A percentile compares a stretch with the other conserved stretches of the same genome.
Conservation (phyloP, 1,140 invertebrate species). For the Drosophila pseudoobscura region DNA sequence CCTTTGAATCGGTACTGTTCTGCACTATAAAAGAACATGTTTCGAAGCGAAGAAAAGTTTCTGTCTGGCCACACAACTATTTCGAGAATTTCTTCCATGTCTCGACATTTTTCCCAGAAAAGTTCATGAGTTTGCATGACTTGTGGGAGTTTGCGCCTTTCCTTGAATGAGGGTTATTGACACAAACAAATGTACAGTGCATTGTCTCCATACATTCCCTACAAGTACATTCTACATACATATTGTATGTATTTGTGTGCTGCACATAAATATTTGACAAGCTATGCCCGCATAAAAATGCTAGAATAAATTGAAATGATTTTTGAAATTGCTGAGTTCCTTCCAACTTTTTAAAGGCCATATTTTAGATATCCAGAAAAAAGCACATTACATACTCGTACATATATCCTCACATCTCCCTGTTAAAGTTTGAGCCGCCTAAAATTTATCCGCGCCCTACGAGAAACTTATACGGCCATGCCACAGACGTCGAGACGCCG, state of each 20-base stretch:
- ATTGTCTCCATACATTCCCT: not conserved
- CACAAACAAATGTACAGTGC: slow-evolving; percentile 36
- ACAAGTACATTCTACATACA: not conserved
- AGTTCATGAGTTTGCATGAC: slow-evolving; percentile 61
- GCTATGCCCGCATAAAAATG: too few relatives aligned
- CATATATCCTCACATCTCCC: not conserved
- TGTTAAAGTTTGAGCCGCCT: slow-evolving; percentile 18
- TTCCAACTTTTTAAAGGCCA: too few relatives aligned
- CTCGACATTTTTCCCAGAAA: slow-evolving; percentile 46
- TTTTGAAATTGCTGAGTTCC: too few relatives aligned
- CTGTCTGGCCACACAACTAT: slow-evolving; percentile 40
- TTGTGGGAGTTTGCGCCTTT: slow-evolving; percentile 45
- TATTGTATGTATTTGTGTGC: not conserved
- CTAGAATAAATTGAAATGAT: too few relatives aligned
- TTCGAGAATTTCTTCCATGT: slow-evolving; percentile 44
- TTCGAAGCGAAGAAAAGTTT: slow-evolving; percentile 6
- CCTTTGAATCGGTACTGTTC: slow-evolving; percentile 12
- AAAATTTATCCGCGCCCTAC: slow-evolving; percentile 29
- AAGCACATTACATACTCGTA: too few relatives aligned
- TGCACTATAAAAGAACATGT: slow-evolving; percentile 19
- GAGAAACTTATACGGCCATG: slow-evolving; percentile 53
- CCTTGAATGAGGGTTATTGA: slow-evolving; percentile 57
- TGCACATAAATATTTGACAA: not conserved
- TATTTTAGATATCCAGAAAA: too few relatives aligned
- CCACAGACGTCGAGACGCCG: slow-evolving; percentile 54